Evolutionary conservation across 2,113 vertebrate genomes (phyloP), one percentile per base, ranked within the genome.

Genomic region (Tricholaema leucomelas): DNA sequence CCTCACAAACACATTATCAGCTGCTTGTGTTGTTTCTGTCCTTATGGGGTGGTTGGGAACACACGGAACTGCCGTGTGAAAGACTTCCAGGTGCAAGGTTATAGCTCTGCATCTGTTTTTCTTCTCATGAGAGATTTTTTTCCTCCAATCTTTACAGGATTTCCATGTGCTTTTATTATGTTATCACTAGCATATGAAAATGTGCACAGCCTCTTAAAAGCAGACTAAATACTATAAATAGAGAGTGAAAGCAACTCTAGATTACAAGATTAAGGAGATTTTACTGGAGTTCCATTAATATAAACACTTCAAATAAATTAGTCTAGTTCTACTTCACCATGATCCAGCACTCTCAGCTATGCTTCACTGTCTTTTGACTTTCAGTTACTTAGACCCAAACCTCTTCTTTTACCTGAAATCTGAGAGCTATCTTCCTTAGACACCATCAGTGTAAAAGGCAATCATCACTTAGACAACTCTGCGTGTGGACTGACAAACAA

Each of bases 61-160:
- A 76, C 82, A 81, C 66, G 67, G 82, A 94, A 92, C 86, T 92
- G 88, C 86, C 12, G 61, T 96, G 88, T 94, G 93, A 92, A 93
- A 96, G 84, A 91, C 77, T 86, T 94, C 92, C 96, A 97, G 94
- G 95, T 96, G 94, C 95, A 95, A 93, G 88, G 83, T 95, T 93
- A 96, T 71, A 87, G 91, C 86, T 93, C 76, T 74, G 78, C 95
- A 95, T 95, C 93, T 96, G 95, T 86, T 93, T 87, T 94, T 81
- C 78, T 93, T 96, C 92, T 91, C 92, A 93, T 40, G 76, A 87
- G 85, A 82, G 50, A 8, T 5, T 12, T 23, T 70, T 78, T 4
- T 42, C 16, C 52, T 91, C 48, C 83, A 80, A 50, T 92, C 64
- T 87, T 94, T 93, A 84, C 46, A 88, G 59, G 63, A 92, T 77